phyloP scores from a whole-genome alignment of 2,797 vertebrate genomes.

The Oryzias sinensis region DNA sequence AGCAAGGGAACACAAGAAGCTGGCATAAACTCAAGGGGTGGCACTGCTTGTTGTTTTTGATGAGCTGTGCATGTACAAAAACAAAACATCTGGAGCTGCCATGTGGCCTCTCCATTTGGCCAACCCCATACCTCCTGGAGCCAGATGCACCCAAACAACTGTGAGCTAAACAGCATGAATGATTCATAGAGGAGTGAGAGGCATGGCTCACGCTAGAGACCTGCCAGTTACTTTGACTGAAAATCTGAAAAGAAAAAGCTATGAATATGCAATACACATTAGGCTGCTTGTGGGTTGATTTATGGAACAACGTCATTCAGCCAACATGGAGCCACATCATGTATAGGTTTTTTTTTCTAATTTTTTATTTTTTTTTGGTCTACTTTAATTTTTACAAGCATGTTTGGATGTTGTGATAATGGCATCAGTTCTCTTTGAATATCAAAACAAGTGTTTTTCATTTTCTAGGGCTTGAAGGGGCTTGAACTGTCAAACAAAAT shows the following conservation, averaged over 20 bases:
- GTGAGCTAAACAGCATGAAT: slow-evolving; percentile 83
- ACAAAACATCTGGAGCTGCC: slow-evolving; percentile 84
- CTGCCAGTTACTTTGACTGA: slow-evolving; percentile 88
- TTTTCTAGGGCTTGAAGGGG: too few species aligned
- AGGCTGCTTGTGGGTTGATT: slow-evolving; percentile 74
- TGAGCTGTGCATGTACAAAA: slow-evolving; percentile 84
- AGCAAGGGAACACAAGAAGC: slow-evolving; percentile 66
- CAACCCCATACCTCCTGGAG: slow-evolving; percentile 71
- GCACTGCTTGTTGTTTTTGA: slow-evolving; percentile 77
- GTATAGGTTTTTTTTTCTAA: slow-evolving; percentile 54
- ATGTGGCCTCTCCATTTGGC: slow-evolving; percentile 86
- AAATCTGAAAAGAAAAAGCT: slow-evolving; percentile 74
- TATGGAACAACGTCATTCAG: slow-evolving; percentile 86
- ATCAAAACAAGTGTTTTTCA: too few species aligned
- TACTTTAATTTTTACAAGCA: too few species aligned
- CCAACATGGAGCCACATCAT: slow-evolving; percentile 76
- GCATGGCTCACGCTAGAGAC: slow-evolving; percentile 73
- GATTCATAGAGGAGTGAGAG: slow-evolving; percentile 81
- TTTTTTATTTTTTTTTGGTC: too few species aligned
- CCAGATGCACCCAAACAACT: slow-evolving; percentile 83
- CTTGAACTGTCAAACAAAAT: too few species aligned
- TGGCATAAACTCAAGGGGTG: slow-evolving; percentile 75
- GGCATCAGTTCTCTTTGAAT: too few species aligned
- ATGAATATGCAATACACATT: slow-evolving; percentile 86
- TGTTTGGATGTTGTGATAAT: too few species aligned